Evolutionary conservation across 2,888 invertebrate genomes (phyloP), one percentile per base, ranked within the genome.

Genomic region (Carpatolechia fugitivella): DNA sequence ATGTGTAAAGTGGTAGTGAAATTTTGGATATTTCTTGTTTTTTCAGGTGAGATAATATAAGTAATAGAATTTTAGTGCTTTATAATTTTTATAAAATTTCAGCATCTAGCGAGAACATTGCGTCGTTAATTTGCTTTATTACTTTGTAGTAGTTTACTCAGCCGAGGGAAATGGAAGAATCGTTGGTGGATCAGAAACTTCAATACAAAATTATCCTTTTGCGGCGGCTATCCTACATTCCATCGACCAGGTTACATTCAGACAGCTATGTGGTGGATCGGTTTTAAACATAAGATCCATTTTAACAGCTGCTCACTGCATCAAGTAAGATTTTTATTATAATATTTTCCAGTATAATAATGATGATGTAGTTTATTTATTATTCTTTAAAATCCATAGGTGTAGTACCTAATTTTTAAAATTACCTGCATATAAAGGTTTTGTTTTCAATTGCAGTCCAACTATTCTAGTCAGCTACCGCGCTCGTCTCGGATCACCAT

Each of bases 401-500:
- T 24, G 33, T 29, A 31, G 33, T 5, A n/a, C n/a, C 1, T n/a
- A n/a, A 4, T n/a, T 35, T 35, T 35, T 35, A n/a, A 1, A 31
- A 3, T 31, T 31, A 10, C 31, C 11, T 31, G 11, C 7, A 11
- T 33, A 11, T 7, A 35, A 35, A 35, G 11, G 35, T 11, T n/a
- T 24, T n/a, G n/a, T 8, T 36, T 3, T 13, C 2, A 14, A 38
- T 41, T 18, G 11, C 18, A 41, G 40, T 41, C 18, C n/a, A n/a
- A n/a, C n/a, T n/a, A n/a, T n/a, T n/a, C 18, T 20, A 18, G 13
- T 29, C n/a, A 20, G 24, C 5, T 30, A n/a, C 29, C n/a, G 13
- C 11, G 41, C 29, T 76, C 72, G 73, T 70, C 64, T 69, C 1
- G 76, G 78, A 7, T 76, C 79, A 1, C 62, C 72, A 0, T 63